Evolutionary conservation across 2,113 vertebrate genomes (phyloP).

Genomic region (Fregetta grallaria): DNA sequence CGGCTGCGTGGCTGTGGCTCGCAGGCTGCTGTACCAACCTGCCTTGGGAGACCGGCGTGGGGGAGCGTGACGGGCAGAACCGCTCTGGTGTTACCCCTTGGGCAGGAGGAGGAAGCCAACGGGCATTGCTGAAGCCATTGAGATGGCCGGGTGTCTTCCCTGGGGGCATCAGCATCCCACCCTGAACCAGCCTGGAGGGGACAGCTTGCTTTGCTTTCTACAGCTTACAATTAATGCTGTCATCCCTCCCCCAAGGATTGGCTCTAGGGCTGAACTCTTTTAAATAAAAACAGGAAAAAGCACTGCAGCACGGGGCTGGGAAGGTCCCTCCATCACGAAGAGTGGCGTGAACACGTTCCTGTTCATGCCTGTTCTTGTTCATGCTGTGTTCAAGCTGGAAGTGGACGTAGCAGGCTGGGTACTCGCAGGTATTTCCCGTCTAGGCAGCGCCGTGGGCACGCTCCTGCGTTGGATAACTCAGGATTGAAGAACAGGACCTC

Average conservation of each 20-base stretch:
- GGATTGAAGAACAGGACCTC: not conserved
- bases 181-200: not conserved
- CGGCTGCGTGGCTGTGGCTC: not conserved
- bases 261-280: not conserved
- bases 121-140: not conserved
- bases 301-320: not conserved
- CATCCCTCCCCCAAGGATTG: not conserved
- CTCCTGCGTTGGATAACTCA: not conserved
- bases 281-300: not conserved
- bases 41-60: too few species aligned
- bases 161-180: not conserved
- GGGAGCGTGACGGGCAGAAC: not conserved
- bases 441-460: accelerated
- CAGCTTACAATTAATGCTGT: not conserved
- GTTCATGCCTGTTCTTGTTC: not conserved
- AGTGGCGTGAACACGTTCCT: not conserved
- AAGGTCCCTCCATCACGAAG: not conserved
- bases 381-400: not conserved
- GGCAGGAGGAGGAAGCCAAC: not conserved
- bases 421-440: not conserved
- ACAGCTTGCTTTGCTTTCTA: not conserved
- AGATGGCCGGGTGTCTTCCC: not conserved
- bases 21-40: not conserved
- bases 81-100: not conserved
- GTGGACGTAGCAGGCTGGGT: not conserved